Evolutionary conservation across 2,797 vertebrate genomes (phyloP).

Genomic region (Masticophis lateralis): DNA sequence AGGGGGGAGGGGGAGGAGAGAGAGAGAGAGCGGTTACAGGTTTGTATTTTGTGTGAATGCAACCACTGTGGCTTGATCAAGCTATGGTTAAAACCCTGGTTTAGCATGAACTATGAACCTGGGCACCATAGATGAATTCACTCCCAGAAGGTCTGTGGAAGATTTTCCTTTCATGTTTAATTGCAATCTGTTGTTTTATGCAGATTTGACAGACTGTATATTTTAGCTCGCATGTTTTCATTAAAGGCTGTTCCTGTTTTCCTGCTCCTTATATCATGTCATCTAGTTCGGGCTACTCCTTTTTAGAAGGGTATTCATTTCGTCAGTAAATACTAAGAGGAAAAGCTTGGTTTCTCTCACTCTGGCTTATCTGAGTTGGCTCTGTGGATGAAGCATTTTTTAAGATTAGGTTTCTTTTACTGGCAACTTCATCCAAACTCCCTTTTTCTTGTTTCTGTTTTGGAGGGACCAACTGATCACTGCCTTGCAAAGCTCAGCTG

Average conservation of each 20-base stretch:
- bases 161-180: not conserved
- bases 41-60: not conserved
- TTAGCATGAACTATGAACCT: not conserved
- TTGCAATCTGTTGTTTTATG: not conserved
- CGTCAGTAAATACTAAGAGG: not conserved
- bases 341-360: not conserved
- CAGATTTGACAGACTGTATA: not conserved
- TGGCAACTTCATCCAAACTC: not conserved
- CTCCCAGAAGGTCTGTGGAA: not conserved
- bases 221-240: not conserved
- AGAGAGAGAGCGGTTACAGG: not conserved
- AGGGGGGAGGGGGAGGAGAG: too few species aligned
- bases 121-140: not conserved
- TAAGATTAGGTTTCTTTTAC: not conserved
- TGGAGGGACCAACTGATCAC: not conserved
- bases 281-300: not conserved
- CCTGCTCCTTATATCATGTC: not conserved
- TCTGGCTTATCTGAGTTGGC: not conserved
- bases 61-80: not conserved
- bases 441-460: not conserved
- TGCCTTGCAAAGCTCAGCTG: not conserved
- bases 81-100: not conserved
- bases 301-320: not conserved
- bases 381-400: not conserved
- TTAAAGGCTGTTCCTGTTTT: not conserved